These are phyloP conservation scores for Bos indicus DNA, from an alignment of 2,113 vertebrate genomes.

Conservation along the genomic window DNA sequence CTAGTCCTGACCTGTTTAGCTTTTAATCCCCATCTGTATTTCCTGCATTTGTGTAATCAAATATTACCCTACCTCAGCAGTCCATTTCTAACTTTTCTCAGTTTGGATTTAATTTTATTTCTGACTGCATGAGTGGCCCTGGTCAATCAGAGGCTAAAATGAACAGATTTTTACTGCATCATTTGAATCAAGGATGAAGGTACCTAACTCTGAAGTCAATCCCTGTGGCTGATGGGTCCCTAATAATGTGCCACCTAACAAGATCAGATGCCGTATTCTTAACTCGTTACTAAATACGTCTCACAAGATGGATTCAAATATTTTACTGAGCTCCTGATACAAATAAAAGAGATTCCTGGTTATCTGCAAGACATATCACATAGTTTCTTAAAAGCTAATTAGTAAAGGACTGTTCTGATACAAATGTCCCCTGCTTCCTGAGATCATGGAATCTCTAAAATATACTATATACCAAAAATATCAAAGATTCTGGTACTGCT, in stretches of 20 bases:
- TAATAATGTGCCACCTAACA: neutral
- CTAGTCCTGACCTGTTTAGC: neutral
- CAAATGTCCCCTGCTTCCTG: neutral
- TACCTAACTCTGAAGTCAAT: neutral
- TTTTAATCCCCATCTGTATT: neutral
- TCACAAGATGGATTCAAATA: neutral
- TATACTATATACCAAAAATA: neutral
- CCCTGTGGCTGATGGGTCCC: neutral
- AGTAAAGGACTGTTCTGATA: neutral
- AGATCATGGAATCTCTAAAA: neutral
- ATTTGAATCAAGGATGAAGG: neutral
- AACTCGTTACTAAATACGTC: constrained; percentile 2
- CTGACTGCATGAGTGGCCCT: neutral
- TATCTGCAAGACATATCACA: neutral
- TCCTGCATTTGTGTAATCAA: neutral
- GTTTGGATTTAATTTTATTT: neutral
- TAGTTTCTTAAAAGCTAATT: constrained; percentile 5
- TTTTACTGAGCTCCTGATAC: neutral
- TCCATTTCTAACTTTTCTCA: constrained; percentile 4
- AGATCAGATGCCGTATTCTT: neutral
- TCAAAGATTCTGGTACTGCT: neutral
- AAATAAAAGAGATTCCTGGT: neutral
- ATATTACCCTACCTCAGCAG: neutral
- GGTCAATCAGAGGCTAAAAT: neutral
- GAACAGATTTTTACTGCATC: neutral